Percentiles rank a stretch among this genome's conserved stretches.
Evolutionary conservation across 2,888 invertebrate species (phyloP).

Genomic region (Ophraella communa): DNA sequence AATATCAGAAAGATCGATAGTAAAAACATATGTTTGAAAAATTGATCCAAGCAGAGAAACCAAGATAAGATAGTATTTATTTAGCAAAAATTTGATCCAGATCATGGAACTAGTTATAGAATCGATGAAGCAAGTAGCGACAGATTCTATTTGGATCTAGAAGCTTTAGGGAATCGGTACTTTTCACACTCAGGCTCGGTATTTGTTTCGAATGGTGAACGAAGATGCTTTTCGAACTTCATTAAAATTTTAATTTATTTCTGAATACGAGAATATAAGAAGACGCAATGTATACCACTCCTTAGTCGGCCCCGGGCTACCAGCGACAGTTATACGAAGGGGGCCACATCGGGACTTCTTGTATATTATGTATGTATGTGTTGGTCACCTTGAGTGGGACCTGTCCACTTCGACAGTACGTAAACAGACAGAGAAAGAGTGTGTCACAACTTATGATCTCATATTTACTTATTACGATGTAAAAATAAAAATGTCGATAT

Average conservation of each 20-base stretch:
- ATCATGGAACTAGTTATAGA: too few species aligned
- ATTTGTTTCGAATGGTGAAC: neutral
- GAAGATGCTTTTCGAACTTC: too few species aligned
- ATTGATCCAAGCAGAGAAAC: too few species aligned
- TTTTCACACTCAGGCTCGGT: too few species aligned
- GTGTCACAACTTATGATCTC: slow-evolving; percentile 24
- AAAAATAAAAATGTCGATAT: neutral
- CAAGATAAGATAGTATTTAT: too few species aligned
- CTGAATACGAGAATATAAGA: neutral
- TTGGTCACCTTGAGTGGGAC: slow-evolving; percentile 48
- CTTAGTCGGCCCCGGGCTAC: slow-evolving; percentile 38
- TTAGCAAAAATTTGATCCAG: too few species aligned
- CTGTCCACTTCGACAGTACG: slow-evolving; percentile 11
- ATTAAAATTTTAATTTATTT: too few species aligned
- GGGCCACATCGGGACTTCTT: slow-evolving; percentile 38
- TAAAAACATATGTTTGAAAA: too few species aligned
- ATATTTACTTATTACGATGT: slow-evolving; percentile 14
- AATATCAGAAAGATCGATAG: too few species aligned
- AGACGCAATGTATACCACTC: slow-evolving; percentile 26
- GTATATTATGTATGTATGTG: slow-evolving; percentile 13
- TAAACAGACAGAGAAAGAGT: slow-evolving; percentile 26
- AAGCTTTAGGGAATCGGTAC: too few species aligned
- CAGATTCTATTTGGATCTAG: too few species aligned
- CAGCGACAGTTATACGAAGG: slow-evolving; percentile 24
- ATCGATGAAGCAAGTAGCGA: too few species aligned